Percentiles rank a stretch among this genome's conserved stretches.
Conservation (phyloP, 2,888 invertebrate genomes). For the Schizaphis graminum region DNA sequence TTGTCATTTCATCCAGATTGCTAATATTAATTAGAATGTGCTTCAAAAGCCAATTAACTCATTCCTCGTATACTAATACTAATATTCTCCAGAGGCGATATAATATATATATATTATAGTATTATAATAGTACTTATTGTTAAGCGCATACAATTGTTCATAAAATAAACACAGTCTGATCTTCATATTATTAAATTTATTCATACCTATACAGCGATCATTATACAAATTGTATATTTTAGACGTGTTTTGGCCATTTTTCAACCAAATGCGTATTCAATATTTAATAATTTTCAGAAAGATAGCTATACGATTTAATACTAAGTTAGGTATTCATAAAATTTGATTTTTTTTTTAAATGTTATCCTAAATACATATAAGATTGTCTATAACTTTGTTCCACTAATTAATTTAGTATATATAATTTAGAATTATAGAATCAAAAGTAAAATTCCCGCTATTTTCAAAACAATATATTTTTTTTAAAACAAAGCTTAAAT, state of each 20-base stretch:
- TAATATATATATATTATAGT: background rate
- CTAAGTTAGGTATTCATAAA: too few relatives aligned
- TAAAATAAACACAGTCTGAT: background rate
- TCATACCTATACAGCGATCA: background rate
- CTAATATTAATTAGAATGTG: background rate
- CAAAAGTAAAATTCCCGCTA: too few relatives aligned
- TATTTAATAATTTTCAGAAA: background rate
- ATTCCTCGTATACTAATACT: background rate
- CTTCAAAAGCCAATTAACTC: conserved; percentile 9
- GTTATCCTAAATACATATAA: too few relatives aligned
- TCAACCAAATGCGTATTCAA: background rate
- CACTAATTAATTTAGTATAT: too few relatives aligned
- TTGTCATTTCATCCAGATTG: background rate
- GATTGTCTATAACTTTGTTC: too few relatives aligned
- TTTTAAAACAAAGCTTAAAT: too few relatives aligned
- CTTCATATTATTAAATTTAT: background rate
- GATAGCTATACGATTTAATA: background rate
- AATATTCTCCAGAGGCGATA: background rate
- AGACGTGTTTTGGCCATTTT: background rate
- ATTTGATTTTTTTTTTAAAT: too few relatives aligned
- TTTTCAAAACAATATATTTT: too few relatives aligned
- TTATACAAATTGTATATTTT: background rate
- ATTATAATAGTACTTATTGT: background rate
- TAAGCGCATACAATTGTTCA: background rate
- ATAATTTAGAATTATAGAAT: too few relatives aligned